These are phyloP conservation scores for Bettongia penicillata DNA, from an alignment of 2,113 vertebrate species.

Conservation along the genomic window DNA sequence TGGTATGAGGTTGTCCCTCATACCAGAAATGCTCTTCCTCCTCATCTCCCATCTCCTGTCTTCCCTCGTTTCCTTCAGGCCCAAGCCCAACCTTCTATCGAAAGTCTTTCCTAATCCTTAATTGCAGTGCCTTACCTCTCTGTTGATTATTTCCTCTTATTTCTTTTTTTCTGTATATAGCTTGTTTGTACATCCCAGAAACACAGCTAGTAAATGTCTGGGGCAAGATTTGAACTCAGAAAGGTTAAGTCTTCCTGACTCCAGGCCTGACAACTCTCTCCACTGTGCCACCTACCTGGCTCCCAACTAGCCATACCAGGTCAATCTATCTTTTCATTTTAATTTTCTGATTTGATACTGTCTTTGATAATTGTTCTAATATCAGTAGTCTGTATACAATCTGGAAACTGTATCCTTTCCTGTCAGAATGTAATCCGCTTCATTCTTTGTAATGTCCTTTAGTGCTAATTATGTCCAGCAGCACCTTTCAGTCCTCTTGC, in stretches of 20 bases:
- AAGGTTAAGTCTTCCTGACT: background rate
- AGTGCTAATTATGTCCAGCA: too few relatives aligned
- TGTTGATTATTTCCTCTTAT: too few relatives aligned
- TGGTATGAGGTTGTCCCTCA: background rate
- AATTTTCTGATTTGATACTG: too few relatives aligned
- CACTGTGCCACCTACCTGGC: background rate
- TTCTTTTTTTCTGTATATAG: too few relatives aligned
- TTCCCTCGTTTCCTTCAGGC: background rate
- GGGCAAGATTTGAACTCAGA: background rate
- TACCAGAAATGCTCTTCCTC: background rate
- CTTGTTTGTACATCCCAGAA: too few relatives aligned
- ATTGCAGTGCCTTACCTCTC: too few relatives aligned
- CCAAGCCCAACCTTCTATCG: background rate
- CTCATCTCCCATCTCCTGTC: background rate
- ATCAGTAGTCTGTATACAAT: background rate
- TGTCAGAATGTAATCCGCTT: background rate
- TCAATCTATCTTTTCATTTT: too few relatives aligned
- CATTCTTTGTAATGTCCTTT: too few relatives aligned
- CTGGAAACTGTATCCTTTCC: background rate
- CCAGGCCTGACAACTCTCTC: background rate
- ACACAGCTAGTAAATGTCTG: too few relatives aligned
- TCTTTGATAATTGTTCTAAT: background rate
- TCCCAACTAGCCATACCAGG: background rate
- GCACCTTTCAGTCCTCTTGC: too few relatives aligned
- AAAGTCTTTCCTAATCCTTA: too few relatives aligned